Conservation (phyloP, 1,140 invertebrate genomes). For the fruit fly (Drosophila melanogaster) region Release_6_plus_ISO1_MT NC_004354.4:18337001-18337500, state of each 20-base stretch:
- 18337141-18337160: background rate
- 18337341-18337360: no score
- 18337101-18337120: background rate
- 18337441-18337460: no score
- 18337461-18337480: no score
- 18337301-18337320: no score
- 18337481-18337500: no score
- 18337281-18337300: background rate
- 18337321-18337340: no score
- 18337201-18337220: background rate
- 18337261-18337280: background rate
- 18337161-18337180: slow-evolving; percentile 5
- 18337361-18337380: no score
- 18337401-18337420: no score
- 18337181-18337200: background rate
- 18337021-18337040: slow-evolving; percentile 6
- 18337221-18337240: no score
- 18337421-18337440: background rate
- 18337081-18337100: background rate
- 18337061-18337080: background rate
- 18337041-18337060: background rate
- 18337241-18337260: background rate
- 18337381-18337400: no score
- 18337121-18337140: slow-evolving; percentile 11
- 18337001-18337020: slow-evolving; percentile 45